Conservation (phyloP, 2,888 invertebrate genomes). For the Altica lythri region DNA sequence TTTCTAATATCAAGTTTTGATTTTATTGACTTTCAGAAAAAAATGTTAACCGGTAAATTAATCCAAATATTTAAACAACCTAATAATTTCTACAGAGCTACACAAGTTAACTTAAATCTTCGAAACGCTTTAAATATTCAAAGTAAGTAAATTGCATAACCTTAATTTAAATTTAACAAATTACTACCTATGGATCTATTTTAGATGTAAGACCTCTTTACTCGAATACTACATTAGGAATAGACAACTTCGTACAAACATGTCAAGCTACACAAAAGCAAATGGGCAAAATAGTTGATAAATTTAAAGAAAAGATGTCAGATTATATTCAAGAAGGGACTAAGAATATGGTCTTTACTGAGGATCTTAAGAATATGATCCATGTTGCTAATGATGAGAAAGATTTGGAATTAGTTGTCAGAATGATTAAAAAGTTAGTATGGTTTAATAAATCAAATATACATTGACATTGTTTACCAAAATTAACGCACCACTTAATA, state of each 20-base stretch:
- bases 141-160: conserved; percentile 33
- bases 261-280: conserved; percentile 64
- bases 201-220: conserved; percentile 59
- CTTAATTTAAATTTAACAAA: conserved; percentile 4
- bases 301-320: conserved; percentile 73
- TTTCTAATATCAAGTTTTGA: too few relatives aligned
- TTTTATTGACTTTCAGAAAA: too few relatives aligned
- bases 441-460: neutral
- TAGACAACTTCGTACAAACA: conserved; percentile 64
- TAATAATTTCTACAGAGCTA: too few relatives aligned
- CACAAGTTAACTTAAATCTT: too few relatives aligned
- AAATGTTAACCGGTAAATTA: too few relatives aligned
- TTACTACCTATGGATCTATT: too few relatives aligned
- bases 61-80: too few relatives aligned
- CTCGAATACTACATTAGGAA: conserved; percentile 64
- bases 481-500: too few relatives aligned
- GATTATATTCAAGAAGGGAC: conserved; percentile 63
- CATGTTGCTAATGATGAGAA: conserved; percentile 67
- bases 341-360: conserved; percentile 77
- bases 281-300: conserved; percentile 65
- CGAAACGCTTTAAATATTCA: conserved; percentile 12
- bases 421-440: conserved; percentile 69
- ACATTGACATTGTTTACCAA: too few relatives aligned
- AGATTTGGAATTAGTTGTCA: conserved; percentile 67
- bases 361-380: conserved; percentile 82